Evolutionary conservation across 2,888 invertebrate species (phyloP).

Genomic region (Pyrocoelia pectoralis): DNA sequence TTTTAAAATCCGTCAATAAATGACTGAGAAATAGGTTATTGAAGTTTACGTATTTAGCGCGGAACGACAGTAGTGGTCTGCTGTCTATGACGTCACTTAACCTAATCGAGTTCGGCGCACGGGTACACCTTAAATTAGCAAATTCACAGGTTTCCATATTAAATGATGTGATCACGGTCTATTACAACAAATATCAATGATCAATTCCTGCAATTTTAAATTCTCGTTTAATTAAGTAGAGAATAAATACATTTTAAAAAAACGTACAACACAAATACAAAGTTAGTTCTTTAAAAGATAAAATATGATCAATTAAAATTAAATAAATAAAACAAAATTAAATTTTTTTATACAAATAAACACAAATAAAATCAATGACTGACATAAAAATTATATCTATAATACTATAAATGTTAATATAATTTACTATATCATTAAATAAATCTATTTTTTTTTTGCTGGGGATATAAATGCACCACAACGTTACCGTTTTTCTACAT

Average conservation of each 20-base stretch:
- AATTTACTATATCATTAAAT: conserved; percentile 38
- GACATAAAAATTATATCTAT: conserved; percentile 27
- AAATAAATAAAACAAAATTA: conserved; percentile 16
- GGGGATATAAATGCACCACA: conserved; percentile 17
- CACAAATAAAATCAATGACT: conserved; percentile 9
- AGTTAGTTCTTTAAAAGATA: conserved; percentile 24
- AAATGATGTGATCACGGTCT: too few species aligned
- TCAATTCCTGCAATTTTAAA: conserved; percentile 17
- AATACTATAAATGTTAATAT: conserved; percentile 40
- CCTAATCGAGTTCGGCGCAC: too few species aligned
- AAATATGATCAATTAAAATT: conserved; percentile 1
- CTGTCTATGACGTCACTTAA: too few species aligned
- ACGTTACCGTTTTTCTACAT: conserved; percentile 17
- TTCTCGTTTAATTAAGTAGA: conserved; percentile 21
- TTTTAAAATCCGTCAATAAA: too few species aligned
- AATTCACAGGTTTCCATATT: too few species aligned
- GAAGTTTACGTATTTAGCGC: too few species aligned
- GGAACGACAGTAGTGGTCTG: too few species aligned
- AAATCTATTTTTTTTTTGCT: conserved; percentile 23
- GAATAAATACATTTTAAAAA: conserved; percentile 32
- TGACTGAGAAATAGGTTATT: too few species aligned
- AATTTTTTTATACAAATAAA: conserved; percentile 2
- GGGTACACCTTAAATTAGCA: too few species aligned
- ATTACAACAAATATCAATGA: too few species aligned
- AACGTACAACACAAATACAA: conserved; percentile 29